Base-by-base conservation (phyloP, 2,888 invertebrate genomes). In the Drosophila diplacantha region DNA sequence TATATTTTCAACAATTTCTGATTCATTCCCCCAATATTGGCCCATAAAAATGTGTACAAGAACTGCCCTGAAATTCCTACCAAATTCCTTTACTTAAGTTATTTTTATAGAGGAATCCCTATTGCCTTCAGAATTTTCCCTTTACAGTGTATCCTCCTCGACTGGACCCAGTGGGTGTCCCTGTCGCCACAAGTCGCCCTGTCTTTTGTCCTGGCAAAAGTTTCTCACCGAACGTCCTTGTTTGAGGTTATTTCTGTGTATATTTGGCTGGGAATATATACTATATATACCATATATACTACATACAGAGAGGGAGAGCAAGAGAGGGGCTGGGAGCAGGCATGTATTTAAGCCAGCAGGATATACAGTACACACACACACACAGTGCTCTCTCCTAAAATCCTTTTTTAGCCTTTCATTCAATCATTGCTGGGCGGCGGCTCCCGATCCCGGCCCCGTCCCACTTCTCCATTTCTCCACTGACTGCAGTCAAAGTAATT, bases 221-320 rank as follows among this genome's bases (percentile, higher is more conserved):
- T 74, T 72, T 69, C 62, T 51, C 75, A 73, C 69, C 73, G 74
- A 83, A 81, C 82, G 81, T 81, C 81, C 81, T 81, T 81, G 81
- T 83, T 83, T 81, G 83, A 81, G 81, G 81, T 81, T 81, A 81
- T 82, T 74, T 74, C 69, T 74, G 69, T 82, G 70, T 72, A 71
- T 61, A 49, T 54, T 53, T 16, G 43, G 49, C 44, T 46, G 41
- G 32, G 44, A 46, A 46, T 46, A 46, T 31, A 46, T 46, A 46
- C 29, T 29, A 20, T 38, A 38, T 38, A 38, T 38, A 14, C 1
- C 9, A 18, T 18, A 44, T 38, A 38, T 38, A 14, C 1, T n/a
- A 18, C 14, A 44, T 44, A 22, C n/a, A 5, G 0, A 9, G 8
- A 11, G n/a, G n/a, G 8, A n/a, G 12, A 5, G 3, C n/a, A n/a